Evolutionary conservation across 2,797 vertebrate genomes (phyloP).

Genomic region (Antrozous pallidus): DNA sequence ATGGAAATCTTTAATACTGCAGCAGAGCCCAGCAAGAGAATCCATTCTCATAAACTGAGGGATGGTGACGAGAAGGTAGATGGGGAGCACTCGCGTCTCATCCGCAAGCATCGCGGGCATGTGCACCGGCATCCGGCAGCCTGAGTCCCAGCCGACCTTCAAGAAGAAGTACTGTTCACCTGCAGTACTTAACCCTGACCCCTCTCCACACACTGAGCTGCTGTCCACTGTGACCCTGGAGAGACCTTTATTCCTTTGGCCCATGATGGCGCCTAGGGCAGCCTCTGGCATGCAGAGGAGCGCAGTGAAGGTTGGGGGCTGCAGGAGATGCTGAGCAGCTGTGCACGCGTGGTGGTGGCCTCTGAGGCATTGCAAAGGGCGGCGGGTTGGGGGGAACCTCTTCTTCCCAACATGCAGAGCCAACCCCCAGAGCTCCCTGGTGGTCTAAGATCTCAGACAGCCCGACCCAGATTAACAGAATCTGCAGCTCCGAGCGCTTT

Average conservation of each 20-base stretch:
- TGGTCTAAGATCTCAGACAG: slow-evolving; percentile 33
- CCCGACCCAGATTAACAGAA: slow-evolving; percentile 60
- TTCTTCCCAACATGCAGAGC: not conserved
- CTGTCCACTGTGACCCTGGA: not conserved
- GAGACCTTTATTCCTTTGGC: not conserved
- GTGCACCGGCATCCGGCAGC: not conserved
- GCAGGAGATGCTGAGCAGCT: not conserved
- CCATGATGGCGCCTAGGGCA: not conserved
- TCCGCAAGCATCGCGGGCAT: not conserved
- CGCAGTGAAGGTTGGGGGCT: rapidly evolving
- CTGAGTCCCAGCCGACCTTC: not conserved
- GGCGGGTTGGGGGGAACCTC: not conserved
- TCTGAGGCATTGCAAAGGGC: rapidly evolving
- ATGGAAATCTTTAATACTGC: slow-evolving; percentile 68
- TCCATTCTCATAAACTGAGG: slow-evolving; percentile 5
- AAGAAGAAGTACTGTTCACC: not conserved
- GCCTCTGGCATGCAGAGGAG: not conserved
- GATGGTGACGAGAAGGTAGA: not conserved
- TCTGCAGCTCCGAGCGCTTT: slow-evolving; percentile 57
- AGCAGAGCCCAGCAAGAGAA: slow-evolving; percentile 11
- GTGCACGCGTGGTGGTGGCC: rapidly evolving
- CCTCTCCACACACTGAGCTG: rapidly evolving
- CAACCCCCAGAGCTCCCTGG: not conserved
- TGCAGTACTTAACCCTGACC: not conserved
- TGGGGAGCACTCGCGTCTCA: not conserved